Percentiles rank a stretch among this genome's conserved stretches.
Conservation (phyloP, 2,113 vertebrate species). For the Jacana jacana region DNA sequence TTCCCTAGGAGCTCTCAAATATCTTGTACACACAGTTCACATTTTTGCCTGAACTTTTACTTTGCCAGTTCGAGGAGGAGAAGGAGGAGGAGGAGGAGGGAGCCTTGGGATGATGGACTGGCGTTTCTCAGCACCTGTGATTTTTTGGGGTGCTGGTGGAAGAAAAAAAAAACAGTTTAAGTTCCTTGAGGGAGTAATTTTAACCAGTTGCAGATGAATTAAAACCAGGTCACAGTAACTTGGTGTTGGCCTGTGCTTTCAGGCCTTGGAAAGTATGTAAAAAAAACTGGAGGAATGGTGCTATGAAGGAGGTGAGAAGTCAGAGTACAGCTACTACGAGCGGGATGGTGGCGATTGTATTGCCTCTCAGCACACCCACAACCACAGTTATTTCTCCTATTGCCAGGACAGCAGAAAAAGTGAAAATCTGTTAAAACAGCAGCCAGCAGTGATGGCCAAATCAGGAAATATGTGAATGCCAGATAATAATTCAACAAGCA, state of each 20-base stretch:
- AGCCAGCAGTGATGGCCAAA: not conserved
- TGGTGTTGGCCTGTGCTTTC: not conserved
- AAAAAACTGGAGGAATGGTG: not conserved
- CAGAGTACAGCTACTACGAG: accelerated
- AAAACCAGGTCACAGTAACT: not conserved
- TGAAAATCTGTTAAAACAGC: not conserved
- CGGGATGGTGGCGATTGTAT: not conserved
- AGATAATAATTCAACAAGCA: not conserved
- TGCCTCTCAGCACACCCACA: not conserved
- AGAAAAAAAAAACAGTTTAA: not conserved
- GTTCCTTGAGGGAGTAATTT: not conserved
- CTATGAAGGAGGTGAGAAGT: not conserved
- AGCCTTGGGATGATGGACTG: not conserved
- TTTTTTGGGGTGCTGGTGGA: not conserved
- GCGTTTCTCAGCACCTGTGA: not conserved
- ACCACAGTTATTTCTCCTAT: not conserved
- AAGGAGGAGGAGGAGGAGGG: too few species aligned
- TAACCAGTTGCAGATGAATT: not conserved
- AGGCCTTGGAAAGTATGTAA: not conserved
- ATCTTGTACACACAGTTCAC: not conserved
- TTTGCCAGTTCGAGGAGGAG: not conserved
- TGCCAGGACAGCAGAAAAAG: not conserved
- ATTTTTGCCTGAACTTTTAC: not conserved
- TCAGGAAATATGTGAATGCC: not conserved
- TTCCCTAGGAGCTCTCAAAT: not conserved